Evolutionary conservation across 2,888 invertebrate genomes (phyloP).

Genomic region (Keiferia lycopersicella): DNA sequence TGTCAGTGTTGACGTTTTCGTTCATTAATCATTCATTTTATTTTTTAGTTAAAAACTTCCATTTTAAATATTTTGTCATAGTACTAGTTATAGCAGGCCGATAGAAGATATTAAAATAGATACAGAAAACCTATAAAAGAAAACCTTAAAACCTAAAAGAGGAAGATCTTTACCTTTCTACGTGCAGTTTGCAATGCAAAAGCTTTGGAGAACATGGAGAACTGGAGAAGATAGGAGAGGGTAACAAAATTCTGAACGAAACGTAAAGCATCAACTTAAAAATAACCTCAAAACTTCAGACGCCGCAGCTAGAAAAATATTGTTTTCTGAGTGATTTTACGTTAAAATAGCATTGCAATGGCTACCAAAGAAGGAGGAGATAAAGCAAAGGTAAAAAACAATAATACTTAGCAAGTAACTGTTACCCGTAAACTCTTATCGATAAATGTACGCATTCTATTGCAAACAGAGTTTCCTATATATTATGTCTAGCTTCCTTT

Average conservation of each 20-base stretch:
- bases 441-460: too few relatives aligned
- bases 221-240: neutral
- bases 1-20: neutral
- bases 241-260: neutral
- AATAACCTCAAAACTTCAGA: constrained; percentile 15
- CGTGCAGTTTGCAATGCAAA: neutral
- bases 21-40: neutral
- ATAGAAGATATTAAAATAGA: too few relatives aligned
- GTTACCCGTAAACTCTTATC: neutral
- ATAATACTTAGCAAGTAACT: neutral
- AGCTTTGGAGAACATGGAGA: neutral
- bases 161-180: too few relatives aligned
- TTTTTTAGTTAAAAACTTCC: too few relatives aligned
- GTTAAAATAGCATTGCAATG: constrained; percentile 44
- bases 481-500: too few relatives aligned
- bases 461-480: too few relatives aligned
- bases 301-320: neutral
- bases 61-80: too few relatives aligned
- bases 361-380: constrained; percentile 72
- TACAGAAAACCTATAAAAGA: too few relatives aligned
- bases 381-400: constrained; percentile 59
- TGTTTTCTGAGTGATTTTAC: neutral
- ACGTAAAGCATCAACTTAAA: neutral
- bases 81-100: too few relatives aligned
- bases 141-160: too few relatives aligned